phyloP scores from a whole-genome alignment of 2,797 vertebrate genomes.

The Bothrops alternatus region DNA sequence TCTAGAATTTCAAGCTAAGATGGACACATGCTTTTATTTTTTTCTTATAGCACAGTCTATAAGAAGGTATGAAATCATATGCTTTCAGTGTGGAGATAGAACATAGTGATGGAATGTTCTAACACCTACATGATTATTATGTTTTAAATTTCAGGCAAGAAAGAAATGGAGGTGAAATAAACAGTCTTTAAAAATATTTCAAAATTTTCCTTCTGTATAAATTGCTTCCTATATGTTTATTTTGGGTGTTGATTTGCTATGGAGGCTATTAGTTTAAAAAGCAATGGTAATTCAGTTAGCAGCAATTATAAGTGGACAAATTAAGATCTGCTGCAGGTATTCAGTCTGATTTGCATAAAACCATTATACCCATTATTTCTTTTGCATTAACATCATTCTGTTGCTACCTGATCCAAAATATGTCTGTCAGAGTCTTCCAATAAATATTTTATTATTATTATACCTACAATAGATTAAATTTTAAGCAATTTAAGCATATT shows the following conservation, averaged over 20 bases:
- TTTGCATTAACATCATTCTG: conserved; percentile 22
- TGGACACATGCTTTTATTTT: not conserved
- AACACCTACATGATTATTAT: conserved; percentile 24
- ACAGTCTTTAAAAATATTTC: conserved; percentile 39
- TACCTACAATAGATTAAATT: conserved; percentile 35
- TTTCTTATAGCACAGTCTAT: not conserved
- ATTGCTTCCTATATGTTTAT: not conserved
- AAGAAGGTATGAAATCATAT: not conserved
- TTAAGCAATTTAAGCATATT: conserved; percentile 44
- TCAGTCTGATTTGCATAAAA: not conserved
- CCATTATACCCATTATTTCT: conserved; percentile 36
- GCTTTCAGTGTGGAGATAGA: not conserved
- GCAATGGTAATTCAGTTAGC: conserved; percentile 34
- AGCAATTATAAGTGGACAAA: conserved; percentile 27
- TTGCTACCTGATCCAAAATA: not conserved
- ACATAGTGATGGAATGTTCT: conserved; percentile 11
- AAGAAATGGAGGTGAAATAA: conserved; percentile 13
- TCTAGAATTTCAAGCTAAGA: not conserved
- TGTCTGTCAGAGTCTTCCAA: conserved; percentile 25
- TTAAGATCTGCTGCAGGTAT: conserved; percentile 44
- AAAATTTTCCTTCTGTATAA: conserved; percentile 14
- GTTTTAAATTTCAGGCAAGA: conserved; percentile 26
- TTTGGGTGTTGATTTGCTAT: conserved; percentile 43
- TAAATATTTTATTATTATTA: conserved; percentile 56
- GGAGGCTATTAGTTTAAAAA: conserved; percentile 40